These are phyloP conservation scores for Cepaea hortensis DNA, from an alignment of 2,888 invertebrate species.

Conservation along the genomic window DNA sequence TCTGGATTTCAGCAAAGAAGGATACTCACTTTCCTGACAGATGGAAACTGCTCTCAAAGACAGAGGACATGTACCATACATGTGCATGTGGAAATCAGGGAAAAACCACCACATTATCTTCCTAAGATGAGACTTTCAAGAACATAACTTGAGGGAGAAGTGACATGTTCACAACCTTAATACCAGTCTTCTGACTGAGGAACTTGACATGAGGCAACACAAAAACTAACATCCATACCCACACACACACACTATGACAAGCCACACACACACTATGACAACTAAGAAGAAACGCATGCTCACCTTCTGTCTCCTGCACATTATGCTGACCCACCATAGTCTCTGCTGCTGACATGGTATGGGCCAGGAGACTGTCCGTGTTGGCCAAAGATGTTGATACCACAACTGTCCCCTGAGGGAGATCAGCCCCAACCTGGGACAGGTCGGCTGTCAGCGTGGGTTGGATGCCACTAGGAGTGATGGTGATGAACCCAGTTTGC, in stretches of 20 bases:
- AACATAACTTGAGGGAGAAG: too few relatives aligned
- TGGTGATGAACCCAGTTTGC: constrained; percentile 74
- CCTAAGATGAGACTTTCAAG: too few relatives aligned
- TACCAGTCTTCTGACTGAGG: too few relatives aligned
- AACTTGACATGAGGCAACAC: too few relatives aligned
- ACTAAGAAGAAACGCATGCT: not conserved
- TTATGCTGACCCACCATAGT: constrained; percentile 25
- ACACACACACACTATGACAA: not conserved
- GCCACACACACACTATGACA: not conserved
- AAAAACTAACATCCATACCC: too few relatives aligned
- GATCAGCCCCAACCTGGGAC: constrained; percentile 36
- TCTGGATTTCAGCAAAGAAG: too few relatives aligned
- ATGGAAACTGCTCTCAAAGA: too few relatives aligned
- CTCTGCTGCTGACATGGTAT: constrained; percentile 2
- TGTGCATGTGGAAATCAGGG: too few relatives aligned
- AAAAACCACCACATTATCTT: too few relatives aligned
- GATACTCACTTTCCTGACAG: too few relatives aligned
- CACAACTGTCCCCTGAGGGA: constrained; percentile 23
- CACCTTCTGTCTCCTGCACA: constrained; percentile 33
- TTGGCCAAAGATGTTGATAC: constrained; percentile 11
- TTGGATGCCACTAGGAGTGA: constrained; percentile 67
- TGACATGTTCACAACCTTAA: too few relatives aligned
- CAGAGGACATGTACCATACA: too few relatives aligned
- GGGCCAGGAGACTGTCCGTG: constrained; percentile 18
- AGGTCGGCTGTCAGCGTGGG: constrained; percentile 46